Evolutionary conservation across 2,888 invertebrate genomes (phyloP).

Genomic region (Pammene fasciana): DNA sequence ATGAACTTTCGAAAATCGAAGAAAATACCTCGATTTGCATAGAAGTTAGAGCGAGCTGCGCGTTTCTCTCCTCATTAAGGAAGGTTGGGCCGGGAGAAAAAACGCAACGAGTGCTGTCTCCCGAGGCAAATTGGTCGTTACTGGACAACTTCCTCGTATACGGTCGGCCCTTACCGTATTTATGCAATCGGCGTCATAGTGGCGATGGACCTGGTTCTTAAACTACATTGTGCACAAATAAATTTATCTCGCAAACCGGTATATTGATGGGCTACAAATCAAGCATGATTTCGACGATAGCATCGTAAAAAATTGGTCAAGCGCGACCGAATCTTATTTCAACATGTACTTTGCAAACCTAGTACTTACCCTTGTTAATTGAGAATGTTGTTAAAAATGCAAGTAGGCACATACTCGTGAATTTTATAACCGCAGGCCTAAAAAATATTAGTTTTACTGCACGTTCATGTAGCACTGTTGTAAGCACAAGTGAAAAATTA

Average conservation of each 20-base stretch:
- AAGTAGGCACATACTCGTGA: not conserved
- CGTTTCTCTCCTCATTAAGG: constrained; percentile 77
- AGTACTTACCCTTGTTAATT: no score
- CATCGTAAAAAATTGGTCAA: constrained; percentile 32
- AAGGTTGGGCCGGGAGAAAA: constrained; percentile 56
- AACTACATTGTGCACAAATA: constrained; percentile 40
- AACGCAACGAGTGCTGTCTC: constrained; percentile 56
- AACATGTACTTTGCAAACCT: no score
- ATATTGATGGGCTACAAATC: constrained; percentile 32
- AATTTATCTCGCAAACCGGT: constrained; percentile 41
- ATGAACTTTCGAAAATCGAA: constrained; percentile 70
- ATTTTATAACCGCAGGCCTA: not conserved
- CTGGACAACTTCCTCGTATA: constrained; percentile 65
- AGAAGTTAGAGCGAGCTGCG: constrained; percentile 63
- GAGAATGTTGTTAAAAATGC: not conserved
- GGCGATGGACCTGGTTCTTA: constrained; percentile 51
- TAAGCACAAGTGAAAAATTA: no score
- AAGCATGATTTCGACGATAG: constrained; percentile 31
- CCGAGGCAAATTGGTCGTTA: constrained; percentile 71
- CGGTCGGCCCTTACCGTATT: constrained; percentile 57
- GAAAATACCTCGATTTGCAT: constrained; percentile 70
- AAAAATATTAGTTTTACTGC: not conserved
- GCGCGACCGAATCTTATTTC: constrained; percentile 8
- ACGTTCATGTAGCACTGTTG: not conserved
- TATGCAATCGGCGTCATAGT: constrained; percentile 63